phyloP scores from a whole-genome alignment of 2,797 vertebrate genomes.

The Coccyzus lansbergi region DNA sequence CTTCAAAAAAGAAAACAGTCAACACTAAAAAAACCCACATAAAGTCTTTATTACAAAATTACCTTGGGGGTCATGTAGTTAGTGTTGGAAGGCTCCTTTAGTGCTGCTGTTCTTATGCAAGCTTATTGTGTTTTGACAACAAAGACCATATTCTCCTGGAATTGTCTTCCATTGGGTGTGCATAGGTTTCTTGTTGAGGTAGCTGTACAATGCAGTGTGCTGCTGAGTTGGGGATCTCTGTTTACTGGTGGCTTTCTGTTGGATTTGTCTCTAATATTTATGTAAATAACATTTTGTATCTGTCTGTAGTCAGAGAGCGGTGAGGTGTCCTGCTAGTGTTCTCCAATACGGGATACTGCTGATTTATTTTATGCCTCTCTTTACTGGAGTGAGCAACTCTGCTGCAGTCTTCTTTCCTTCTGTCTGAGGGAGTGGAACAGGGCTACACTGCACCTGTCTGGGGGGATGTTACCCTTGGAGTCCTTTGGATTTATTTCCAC shows the following conservation, averaged over 20 bases:
- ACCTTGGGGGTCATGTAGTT: background rate
- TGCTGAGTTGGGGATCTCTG: background rate
- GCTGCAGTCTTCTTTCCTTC: background rate
- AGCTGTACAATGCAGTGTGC: background rate
- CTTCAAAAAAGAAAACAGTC: background rate
- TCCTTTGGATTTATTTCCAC: background rate
- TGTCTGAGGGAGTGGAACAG: background rate
- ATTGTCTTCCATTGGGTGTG: background rate
- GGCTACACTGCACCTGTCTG: accelerated
- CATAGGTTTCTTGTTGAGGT: background rate
- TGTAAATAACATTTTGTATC: background rate
- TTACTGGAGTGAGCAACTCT: background rate
- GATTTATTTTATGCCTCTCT: background rate
- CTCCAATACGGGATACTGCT: background rate
- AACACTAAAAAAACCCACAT: background rate
- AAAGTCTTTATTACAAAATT: background rate
- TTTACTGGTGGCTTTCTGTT: background rate
- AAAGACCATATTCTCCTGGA: background rate
- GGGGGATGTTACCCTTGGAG: accelerated
- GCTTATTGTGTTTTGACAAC: background rate
- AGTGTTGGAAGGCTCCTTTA: background rate
- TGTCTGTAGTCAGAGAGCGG: accelerated
- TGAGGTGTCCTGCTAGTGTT: background rate
- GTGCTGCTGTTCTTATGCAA: background rate
- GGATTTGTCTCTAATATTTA: background rate